These are phyloP conservation scores for Halocaridina rubra DNA, from an alignment of 2,888 invertebrate species.

Conservation along the genomic window DNA sequence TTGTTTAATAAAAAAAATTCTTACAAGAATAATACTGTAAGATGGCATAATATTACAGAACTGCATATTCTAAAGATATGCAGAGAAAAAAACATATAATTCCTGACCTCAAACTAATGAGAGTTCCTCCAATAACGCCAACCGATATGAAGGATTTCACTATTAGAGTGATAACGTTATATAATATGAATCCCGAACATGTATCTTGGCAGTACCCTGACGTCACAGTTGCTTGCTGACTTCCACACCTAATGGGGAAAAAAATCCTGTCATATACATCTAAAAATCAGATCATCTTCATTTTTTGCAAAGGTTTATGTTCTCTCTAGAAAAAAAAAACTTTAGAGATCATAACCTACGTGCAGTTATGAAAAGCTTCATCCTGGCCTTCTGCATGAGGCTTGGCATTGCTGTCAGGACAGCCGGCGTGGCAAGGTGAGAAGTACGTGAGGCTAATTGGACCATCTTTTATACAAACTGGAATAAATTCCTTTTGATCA, in stretches of 20 bases:
- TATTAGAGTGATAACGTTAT: constrained; percentile 31
- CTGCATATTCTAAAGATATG: too few relatives aligned
- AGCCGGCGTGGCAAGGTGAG: constrained; percentile 64
- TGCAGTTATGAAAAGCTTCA: constrained; percentile 31
- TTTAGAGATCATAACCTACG: not conserved
- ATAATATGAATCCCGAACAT: constrained; percentile 37
- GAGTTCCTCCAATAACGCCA: constrained; percentile 11
- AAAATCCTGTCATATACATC: too few relatives aligned
- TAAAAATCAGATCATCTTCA: too few relatives aligned
- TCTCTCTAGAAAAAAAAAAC: too few relatives aligned
- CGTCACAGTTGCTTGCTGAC: not conserved
- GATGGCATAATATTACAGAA: too few relatives aligned
- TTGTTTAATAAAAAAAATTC: too few relatives aligned
- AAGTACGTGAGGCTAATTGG: constrained; percentile 60
- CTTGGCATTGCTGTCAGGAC: not conserved
- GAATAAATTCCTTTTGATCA: constrained; percentile 39
- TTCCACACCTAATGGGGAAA: constrained; percentile 11
- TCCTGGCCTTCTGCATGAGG: not conserved
- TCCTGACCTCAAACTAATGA: constrained; percentile 32
- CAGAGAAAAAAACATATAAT: not conserved
- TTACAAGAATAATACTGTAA: too few relatives aligned
- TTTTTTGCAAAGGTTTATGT: too few relatives aligned
- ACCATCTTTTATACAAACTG: constrained; percentile 49
- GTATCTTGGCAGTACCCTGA: constrained; percentile 21
- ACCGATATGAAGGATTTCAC: constrained; percentile 25